A percentile compares a stretch with the other conserved stretches of the same genome.
Conservation (phyloP, 2,888 invertebrate species). For the Anorthoa munda region DNA sequence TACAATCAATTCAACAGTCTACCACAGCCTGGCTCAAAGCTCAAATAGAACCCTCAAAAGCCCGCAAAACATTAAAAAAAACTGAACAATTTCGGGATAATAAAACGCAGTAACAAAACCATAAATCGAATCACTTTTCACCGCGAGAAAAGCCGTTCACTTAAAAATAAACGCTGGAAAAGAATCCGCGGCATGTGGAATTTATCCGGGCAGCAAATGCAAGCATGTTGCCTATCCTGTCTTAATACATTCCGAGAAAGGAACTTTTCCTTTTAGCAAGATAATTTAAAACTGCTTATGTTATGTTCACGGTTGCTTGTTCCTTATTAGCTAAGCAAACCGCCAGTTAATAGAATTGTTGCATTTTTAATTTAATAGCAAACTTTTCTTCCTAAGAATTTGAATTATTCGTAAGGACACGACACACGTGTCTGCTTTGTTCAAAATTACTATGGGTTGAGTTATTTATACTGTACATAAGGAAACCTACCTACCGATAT, state of each 20-base stretch:
- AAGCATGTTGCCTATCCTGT: constrained; percentile 44
- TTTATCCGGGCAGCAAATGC: constrained; percentile 49
- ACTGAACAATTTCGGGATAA: constrained; percentile 4
- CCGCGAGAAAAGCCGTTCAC: constrained; percentile 22
- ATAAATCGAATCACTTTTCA: constrained; percentile 41
- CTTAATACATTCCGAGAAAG: constrained; percentile 52
- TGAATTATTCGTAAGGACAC: background rate
- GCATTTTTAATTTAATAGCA: constrained; percentile 1
- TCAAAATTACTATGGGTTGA: background rate
- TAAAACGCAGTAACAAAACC: constrained; percentile 7
- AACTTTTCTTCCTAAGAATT: constrained; percentile 3
- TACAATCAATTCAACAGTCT: constrained; percentile 18
- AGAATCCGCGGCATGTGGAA: constrained; percentile 56
- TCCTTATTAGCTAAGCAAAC: constrained; percentile 30
- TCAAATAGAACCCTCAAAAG: constrained; percentile 21
- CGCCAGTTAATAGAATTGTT: constrained; percentile 18
- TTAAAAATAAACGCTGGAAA: constrained; percentile 42
- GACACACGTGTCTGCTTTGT: background rate
- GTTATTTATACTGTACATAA: background rate
- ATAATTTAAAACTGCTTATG: constrained; percentile 41
- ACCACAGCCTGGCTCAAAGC: constrained; percentile 7
- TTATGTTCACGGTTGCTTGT: constrained; percentile 28
- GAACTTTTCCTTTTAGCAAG: constrained; percentile 57
- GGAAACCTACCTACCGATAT: too few relatives aligned
- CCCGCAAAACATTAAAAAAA: background rate